A percentile compares a stretch with the other conserved stretches of the same genome.
Evolutionary conservation across 2,113 vertebrate species (phyloP).

Genomic region (Eurystomus gularis): DNA sequence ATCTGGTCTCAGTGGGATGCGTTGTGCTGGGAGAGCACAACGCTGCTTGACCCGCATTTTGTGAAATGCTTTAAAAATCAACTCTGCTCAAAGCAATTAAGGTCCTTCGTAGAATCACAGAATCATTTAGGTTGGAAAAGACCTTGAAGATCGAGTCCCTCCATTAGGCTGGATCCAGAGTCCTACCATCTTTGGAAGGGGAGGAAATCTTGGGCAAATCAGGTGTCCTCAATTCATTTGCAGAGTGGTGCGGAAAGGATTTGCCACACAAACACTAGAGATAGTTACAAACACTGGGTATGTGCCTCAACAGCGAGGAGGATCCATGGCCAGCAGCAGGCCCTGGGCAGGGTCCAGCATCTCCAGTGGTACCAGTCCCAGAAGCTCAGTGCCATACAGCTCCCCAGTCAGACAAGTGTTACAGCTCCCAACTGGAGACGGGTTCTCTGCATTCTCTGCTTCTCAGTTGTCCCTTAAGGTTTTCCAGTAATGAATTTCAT

Average conservation of each 20-base stretch:
- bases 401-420: not conserved
- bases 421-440: accelerated
- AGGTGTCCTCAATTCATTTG: not conserved
- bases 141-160: not conserved
- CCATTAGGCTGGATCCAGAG: not conserved
- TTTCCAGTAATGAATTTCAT: not conserved
- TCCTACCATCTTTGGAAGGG: not conserved
- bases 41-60: not conserved
- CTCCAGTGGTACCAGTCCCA: not conserved
- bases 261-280: not conserved
- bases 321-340: not conserved
- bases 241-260: not conserved
- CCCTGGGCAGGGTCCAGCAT: not conserved
- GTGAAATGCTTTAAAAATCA: not conserved
- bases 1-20: not conserved
- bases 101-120: not conserved
- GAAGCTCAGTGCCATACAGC: not conserved
- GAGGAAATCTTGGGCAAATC: not conserved
- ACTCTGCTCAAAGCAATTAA: not conserved
- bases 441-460: not conserved
- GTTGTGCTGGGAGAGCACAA: not conserved
- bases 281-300: accelerated
- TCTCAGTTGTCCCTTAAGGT: not conserved
- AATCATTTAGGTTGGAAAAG: not conserved
- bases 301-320: accelerated